A percentile compares a stretch with the other conserved stretches of the same genome.
Evolutionary conservation across 2,888 invertebrate species (phyloP).

Genomic region (Zygogramma bicolorata): DNA sequence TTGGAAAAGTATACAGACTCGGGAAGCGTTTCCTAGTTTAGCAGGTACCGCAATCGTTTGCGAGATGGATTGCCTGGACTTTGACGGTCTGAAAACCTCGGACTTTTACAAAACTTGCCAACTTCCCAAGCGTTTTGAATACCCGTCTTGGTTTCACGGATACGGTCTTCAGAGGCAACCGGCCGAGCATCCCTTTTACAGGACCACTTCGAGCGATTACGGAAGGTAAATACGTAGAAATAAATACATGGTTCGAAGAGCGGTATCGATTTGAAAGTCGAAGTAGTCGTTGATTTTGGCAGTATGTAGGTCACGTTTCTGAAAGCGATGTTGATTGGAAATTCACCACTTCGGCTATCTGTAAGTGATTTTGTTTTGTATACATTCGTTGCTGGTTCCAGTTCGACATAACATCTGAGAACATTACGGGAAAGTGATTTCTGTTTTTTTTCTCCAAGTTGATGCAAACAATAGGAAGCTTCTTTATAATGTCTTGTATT

Average conservation of each 20-base stretch:
- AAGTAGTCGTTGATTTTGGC: neutral
- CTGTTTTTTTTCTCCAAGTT: too few species aligned
- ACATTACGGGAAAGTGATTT: too few species aligned
- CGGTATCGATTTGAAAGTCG: neutral
- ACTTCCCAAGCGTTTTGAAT: constrained; percentile 80
- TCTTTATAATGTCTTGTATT: too few species aligned
- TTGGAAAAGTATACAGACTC: neutral
- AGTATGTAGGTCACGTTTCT: too few species aligned
- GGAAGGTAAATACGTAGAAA: constrained; percentile 73
- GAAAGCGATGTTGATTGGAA: too few species aligned
- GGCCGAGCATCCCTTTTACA: constrained; percentile 82
- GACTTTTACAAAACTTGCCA: constrained; percentile 78
- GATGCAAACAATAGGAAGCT: too few species aligned
- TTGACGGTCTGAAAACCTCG: constrained; percentile 70
- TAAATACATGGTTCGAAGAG: neutral
- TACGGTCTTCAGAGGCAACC: constrained; percentile 79
- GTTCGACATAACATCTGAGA: too few species aligned
- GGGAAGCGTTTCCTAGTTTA: neutral
- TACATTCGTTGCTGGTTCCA: too few species aligned
- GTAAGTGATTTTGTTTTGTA: too few species aligned
- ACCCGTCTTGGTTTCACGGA: constrained; percentile 84
- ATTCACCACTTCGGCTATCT: too few species aligned
- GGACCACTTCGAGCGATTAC: constrained; percentile 85
- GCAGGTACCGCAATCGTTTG: neutral
- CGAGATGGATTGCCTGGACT: constrained; percentile 59